Evolutionary conservation across 2,113 vertebrate species (phyloP).

Genomic region (Phrynocephalus versicolor): DNA sequence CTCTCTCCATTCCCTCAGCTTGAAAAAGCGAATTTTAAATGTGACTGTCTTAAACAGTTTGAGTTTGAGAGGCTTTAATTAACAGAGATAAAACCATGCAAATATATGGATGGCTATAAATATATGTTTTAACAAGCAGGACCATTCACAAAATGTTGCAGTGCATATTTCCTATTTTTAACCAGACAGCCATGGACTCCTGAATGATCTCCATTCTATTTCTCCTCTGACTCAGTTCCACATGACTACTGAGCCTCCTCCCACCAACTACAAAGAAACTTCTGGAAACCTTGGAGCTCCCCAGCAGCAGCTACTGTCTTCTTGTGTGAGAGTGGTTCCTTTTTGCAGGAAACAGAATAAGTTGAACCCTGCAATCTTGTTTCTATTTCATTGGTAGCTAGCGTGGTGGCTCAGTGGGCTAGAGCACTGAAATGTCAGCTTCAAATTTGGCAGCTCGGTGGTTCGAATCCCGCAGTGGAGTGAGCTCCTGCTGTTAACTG

Average conservation of each 20-base stretch:
- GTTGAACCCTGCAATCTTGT: no score
- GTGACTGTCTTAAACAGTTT: background rate
- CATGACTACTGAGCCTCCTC: background rate
- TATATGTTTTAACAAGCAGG: background rate
- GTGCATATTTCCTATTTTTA: background rate
- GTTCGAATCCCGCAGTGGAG: no score
- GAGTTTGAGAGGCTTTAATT: background rate
- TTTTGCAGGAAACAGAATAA: no score
- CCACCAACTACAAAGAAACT: background rate
- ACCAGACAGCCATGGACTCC: background rate
- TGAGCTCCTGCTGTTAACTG: no score
- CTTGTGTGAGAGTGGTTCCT: no score
- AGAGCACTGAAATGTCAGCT: no score
- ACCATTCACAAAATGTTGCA: background rate
- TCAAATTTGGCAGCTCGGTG: no score
- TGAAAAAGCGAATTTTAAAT: background rate
- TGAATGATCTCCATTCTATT: background rate
- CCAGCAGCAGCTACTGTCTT: background rate
- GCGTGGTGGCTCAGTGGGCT: no score
- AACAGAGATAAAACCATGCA: background rate
- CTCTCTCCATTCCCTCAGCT: background rate
- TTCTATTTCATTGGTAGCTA: no score
- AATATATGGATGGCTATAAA: background rate
- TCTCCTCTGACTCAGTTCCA: background rate
- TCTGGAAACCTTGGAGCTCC: background rate